Evolutionary conservation across 2,888 invertebrate genomes (phyloP).

Genomic region (Parnassius glacialis): DNA sequence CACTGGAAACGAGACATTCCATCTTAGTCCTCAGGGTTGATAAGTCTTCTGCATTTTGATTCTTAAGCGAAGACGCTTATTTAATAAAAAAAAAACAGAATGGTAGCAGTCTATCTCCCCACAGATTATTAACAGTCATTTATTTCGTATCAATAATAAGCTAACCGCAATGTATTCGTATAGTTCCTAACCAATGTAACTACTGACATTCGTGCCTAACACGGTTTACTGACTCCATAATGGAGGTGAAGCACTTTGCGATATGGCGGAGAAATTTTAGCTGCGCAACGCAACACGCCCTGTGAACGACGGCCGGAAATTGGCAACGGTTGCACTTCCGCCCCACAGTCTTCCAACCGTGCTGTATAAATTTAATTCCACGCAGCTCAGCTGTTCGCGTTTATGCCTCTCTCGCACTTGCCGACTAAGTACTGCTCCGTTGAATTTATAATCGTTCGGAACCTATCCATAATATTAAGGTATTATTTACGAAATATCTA

Average conservation of each 20-base stretch:
- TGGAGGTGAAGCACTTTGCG: constrained; percentile 7
- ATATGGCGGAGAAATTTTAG: constrained; percentile 1
- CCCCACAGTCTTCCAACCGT: background rate
- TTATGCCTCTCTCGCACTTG: background rate
- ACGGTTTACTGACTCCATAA: constrained; percentile 1
- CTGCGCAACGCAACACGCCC: background rate
- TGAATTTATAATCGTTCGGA: background rate
- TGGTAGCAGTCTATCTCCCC: too few relatives aligned
- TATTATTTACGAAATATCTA: too few relatives aligned
- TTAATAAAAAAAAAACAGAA: too few relatives aligned
- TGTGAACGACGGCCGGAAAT: constrained; percentile 24
- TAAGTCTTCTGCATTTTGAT: too few relatives aligned
- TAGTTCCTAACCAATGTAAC: too few relatives aligned
- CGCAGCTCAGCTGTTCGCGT: background rate
- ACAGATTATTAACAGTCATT: too few relatives aligned
- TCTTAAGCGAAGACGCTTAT: too few relatives aligned
- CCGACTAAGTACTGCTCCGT: background rate
- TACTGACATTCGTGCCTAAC: background rate
- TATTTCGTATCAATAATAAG: too few relatives aligned
- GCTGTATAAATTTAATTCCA: constrained; percentile 5
- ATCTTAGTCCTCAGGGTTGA: too few relatives aligned
- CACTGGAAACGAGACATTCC: too few relatives aligned
- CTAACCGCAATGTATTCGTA: too few relatives aligned
- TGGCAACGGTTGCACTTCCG: constrained; percentile 16
- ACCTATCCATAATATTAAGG: too few relatives aligned